phyloP scores from a whole-genome alignment of 2,888 invertebrate species.

The Cheilosia urbana region DNA sequence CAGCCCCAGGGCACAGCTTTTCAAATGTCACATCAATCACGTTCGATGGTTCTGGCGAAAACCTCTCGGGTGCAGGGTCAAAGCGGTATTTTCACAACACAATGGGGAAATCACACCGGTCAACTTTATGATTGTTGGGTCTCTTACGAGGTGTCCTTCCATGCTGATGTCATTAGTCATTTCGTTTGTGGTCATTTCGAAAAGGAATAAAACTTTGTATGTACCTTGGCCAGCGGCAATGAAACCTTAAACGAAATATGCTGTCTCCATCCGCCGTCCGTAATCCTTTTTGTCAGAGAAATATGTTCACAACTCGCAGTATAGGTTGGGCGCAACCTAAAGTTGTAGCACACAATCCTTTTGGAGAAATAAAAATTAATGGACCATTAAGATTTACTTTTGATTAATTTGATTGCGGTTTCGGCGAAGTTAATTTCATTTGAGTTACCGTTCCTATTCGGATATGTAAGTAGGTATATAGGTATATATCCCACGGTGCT shows the following conservation, averaged over 20 bases:
- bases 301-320: neutral
- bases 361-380: constrained; percentile 62
- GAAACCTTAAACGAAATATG: constrained; percentile 57
- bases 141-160: constrained; percentile 42
- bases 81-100: constrained; percentile 16
- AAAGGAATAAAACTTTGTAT: constrained; percentile 14
- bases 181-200: constrained; percentile 47
- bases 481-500: constrained; percentile 17
- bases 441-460: constrained; percentile 35
- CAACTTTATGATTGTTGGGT: constrained; percentile 46
- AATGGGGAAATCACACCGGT: constrained; percentile 41
- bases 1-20: constrained; percentile 6
- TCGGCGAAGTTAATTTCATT: constrained; percentile 56
- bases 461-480: neutral
- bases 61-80: constrained; percentile 6
- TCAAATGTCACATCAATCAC: constrained; percentile 46
- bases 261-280: constrained; percentile 14
- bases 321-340: neutral
- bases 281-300: constrained; percentile 31
- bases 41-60: constrained; percentile 6
- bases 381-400: constrained; percentile 70
- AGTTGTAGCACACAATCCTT: constrained; percentile 51
- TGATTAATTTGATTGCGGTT: constrained; percentile 68
- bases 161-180: constrained; percentile 62
- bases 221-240: constrained; percentile 30